These are phyloP conservation scores for Coluber constrictor DNA, from an alignment of 2,797 vertebrate genomes.

Conservation along the genomic window DNA sequence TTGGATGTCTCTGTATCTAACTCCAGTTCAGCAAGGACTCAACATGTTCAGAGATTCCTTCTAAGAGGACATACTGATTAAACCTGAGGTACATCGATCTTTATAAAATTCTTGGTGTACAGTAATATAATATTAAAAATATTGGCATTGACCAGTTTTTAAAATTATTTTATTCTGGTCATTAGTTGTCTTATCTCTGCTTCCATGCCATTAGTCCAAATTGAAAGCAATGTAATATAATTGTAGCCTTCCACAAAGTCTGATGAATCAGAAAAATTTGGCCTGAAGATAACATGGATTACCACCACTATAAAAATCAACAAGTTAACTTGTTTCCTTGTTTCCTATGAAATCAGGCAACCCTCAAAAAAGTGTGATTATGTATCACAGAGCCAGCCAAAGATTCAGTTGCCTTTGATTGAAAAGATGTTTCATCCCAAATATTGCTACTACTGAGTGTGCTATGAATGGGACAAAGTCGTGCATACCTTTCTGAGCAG, in stretches of 20 bases:
- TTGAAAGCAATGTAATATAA: constrained; percentile 4
- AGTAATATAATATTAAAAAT: neutral
- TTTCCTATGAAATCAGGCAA: constrained; percentile 28
- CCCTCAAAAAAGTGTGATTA: no score
- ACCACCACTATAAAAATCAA: constrained; percentile 32
- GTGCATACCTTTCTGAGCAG: neutral
- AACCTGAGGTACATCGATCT: constrained; percentile 38
- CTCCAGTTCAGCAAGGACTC: constrained; percentile 1
- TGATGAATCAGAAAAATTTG: constrained; percentile 20
- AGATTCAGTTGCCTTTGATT: neutral
- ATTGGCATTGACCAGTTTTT: neutral
- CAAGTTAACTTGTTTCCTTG: constrained; percentile 28
- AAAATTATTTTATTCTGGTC: neutral
- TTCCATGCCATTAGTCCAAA: constrained; percentile 5
- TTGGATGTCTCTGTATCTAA: fast-evolving
- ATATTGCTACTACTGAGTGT: neutral
- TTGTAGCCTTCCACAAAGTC: constrained; percentile 19
- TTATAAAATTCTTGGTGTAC: neutral
- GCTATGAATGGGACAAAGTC: neutral
- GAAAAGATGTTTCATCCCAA: neutral
- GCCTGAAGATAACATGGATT: constrained; percentile 42
- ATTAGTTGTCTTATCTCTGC: neutral
- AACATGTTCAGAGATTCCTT: neutral
- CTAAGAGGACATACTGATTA: constrained; percentile 20
- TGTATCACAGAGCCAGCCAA: neutral